Percentiles rank a stretch among this genome's conserved stretches.
phyloP scores from a whole-genome alignment of 2,113 vertebrate genomes.

The Tympanuchus pallidicinctus region DNA sequence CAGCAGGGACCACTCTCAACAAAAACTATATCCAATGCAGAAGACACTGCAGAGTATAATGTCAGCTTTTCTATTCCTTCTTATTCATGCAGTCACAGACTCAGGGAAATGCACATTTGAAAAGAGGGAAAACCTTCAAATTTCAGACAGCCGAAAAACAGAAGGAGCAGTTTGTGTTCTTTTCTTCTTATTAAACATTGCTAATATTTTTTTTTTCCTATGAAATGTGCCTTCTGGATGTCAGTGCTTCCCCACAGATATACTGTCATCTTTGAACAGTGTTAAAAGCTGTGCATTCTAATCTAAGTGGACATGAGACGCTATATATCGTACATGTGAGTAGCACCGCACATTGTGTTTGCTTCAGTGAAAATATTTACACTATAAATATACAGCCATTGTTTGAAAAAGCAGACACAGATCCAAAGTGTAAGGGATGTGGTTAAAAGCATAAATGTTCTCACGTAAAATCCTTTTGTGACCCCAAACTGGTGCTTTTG shows the following conservation, averaged over 20 bases:
- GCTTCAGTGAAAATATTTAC: constrained; percentile 62
- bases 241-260: constrained; percentile 88
- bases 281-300: constrained; percentile 83
- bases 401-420: constrained; percentile 54
- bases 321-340: constrained; percentile 63
- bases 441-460: constrained; percentile 34
- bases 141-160: neutral
- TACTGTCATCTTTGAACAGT: constrained; percentile 87
- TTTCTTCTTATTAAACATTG: constrained; percentile 45
- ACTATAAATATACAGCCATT: constrained; percentile 55
- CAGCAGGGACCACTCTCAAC: neutral
- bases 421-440: constrained; percentile 37
- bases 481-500: neutral
- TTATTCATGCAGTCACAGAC: neutral
- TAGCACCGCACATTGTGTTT: constrained; percentile 52
- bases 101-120: neutral
- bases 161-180: neutral
- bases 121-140: constrained; percentile 11
- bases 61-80: neutral
- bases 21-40: neutral
- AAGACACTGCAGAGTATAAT: neutral
- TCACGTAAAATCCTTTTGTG: constrained; percentile 39
- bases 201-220: constrained; percentile 54
- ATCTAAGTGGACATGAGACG: constrained; percentile 88
- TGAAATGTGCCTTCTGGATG: constrained; percentile 87